A percentile compares a stretch with the other conserved stretches of the same genome.
phyloP scores from a whole-genome alignment of 2,113 vertebrate genomes.

The Ifrita kowaldi region DNA sequence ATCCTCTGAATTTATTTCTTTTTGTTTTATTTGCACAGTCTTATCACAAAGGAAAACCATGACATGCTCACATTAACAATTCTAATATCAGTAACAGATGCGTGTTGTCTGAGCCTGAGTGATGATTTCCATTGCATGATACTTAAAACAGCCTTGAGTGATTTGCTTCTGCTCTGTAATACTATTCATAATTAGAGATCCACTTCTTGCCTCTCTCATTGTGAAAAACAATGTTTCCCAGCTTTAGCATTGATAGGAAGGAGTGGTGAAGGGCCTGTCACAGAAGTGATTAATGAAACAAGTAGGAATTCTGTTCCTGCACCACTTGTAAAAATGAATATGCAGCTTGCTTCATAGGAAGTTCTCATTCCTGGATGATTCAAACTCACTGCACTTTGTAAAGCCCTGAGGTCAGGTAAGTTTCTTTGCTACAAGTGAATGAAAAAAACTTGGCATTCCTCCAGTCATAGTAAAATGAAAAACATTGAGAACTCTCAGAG shows the following conservation, averaged over 20 bases:
- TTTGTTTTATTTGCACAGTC: not conserved
- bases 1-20: not conserved
- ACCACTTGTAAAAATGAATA: not conserved
- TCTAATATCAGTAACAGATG: not conserved
- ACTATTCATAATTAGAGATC: conserved; percentile 7
- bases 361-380: not conserved
- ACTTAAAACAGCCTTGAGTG: not conserved
- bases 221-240: not conserved
- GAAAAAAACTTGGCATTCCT: conserved; percentile 31
- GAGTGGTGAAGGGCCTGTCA: not conserved
- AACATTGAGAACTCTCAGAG: not conserved
- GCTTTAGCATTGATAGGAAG: not conserved
- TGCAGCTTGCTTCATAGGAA: not conserved
- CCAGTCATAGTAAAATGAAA: conserved; percentile 18
- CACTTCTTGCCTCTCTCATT: not conserved
- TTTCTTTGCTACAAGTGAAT: conserved; percentile 16
- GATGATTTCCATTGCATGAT: not conserved
- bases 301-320: not conserved
- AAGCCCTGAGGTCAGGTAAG: conserved; percentile 14
- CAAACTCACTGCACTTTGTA: not conserved
- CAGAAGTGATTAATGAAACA: not conserved
- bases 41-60: not conserved
- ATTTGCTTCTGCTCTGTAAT: not conserved
- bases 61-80: not conserved
- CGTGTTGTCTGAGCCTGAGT: not conserved